These are phyloP conservation scores for Hybos culiciformis DNA, from an alignment of 2,888 invertebrate genomes.

Conservation along the genomic window DNA sequence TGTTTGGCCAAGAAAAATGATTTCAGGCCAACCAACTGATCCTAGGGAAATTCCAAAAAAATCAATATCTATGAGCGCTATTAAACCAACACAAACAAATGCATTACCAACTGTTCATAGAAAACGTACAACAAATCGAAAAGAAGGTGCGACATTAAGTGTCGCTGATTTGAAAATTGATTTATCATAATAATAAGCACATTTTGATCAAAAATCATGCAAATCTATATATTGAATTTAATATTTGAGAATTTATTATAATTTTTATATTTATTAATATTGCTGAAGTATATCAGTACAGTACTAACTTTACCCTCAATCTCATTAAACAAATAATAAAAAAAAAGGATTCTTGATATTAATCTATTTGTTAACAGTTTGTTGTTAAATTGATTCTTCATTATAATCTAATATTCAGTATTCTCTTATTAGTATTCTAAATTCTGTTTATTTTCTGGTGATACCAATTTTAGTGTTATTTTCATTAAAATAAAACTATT, in stretches of 20 bases:
- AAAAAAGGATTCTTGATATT: no score
- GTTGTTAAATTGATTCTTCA: no score
- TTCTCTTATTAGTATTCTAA: no score
- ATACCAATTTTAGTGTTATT: no score
- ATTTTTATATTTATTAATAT: background rate
- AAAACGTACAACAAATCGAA: slow-evolving; percentile 45
- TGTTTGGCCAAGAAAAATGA: slow-evolving; percentile 58
- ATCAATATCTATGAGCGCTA: slow-evolving; percentile 76
- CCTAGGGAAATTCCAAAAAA: slow-evolving; percentile 52
- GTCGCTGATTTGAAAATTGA: slow-evolving; percentile 23
- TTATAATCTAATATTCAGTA: no score
- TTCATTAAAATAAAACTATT: no score
- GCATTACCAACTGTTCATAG: slow-evolving; percentile 48
- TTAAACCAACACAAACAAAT: slow-evolving; percentile 46
- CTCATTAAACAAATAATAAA: no score
- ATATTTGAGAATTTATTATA: background rate
- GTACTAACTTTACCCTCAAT: no score
- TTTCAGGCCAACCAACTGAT: slow-evolving; percentile 41
- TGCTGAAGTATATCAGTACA: no score
- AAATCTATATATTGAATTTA: background rate
- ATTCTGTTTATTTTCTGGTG: no score
- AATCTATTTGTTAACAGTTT: no score
- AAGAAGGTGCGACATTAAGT: slow-evolving; percentile 38
- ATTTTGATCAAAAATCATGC: background rate
- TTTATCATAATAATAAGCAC: background rate